Percentiles rank a stretch among this genome's conserved stretches.
phyloP scores from a whole-genome alignment of 2,113 vertebrate genomes.

The Paramisgurnus dabryanus region DNA sequence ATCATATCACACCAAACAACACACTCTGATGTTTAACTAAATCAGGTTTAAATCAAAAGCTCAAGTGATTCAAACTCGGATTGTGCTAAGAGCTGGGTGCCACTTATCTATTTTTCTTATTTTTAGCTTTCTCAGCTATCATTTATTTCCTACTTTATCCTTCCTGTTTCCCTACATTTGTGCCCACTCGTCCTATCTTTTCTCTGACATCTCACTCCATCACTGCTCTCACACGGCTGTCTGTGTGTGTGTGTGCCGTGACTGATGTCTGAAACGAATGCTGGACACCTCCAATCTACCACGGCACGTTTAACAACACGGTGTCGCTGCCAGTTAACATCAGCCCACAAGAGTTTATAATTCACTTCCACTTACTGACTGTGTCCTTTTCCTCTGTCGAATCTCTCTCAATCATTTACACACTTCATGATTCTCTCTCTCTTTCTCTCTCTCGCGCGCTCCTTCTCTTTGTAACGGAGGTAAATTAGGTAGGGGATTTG shows the following conservation, averaged over 20 bases:
- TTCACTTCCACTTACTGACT: constrained; percentile 23
- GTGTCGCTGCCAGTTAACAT: constrained; percentile 37
- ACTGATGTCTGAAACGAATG: constrained; percentile 15
- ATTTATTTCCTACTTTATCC: constrained; percentile 40
- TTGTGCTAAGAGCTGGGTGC: constrained; percentile 7
- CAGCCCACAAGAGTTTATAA: constrained; percentile 38
- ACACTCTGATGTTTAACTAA: not conserved
- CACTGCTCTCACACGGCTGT: constrained; percentile 23
- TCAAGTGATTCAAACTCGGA: constrained; percentile 5
- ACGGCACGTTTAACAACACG: constrained; percentile 35
- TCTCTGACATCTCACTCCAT: constrained; percentile 35
- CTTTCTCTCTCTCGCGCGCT: not conserved
- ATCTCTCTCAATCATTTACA: constrained; percentile 20
- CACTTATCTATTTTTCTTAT: constrained; percentile 27
- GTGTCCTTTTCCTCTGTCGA: constrained; percentile 14
- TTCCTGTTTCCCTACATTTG: constrained; percentile 27
- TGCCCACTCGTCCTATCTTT: constrained; percentile 29
- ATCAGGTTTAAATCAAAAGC: too few relatives aligned
- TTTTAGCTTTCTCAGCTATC: constrained; percentile 3
- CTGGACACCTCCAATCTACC: constrained; percentile 12
- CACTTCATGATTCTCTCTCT: constrained; percentile 8
- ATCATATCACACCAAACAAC: too few relatives aligned
- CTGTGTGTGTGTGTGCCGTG: constrained; percentile 4
- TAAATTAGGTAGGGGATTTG: constrained; percentile 43
- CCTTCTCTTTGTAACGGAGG: constrained; percentile 22